Evolutionary conservation across 2,888 invertebrate genomes (phyloP).

Genomic region (Sphinx pinastri): DNA sequence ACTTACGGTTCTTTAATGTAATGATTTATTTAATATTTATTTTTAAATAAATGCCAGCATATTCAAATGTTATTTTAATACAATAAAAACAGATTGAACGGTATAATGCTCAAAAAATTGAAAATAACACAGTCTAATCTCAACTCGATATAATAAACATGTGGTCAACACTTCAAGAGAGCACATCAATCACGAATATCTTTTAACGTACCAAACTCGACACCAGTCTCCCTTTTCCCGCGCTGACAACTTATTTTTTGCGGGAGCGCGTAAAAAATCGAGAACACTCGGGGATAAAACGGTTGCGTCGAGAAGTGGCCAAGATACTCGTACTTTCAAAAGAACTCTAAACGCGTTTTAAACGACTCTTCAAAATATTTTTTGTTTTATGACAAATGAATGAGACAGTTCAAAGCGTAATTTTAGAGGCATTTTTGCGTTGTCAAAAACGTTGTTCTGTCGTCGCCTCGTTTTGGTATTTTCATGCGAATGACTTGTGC

Average conservation of each 20-base stretch:
- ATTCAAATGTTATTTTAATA: too few relatives aligned
- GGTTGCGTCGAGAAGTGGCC: constrained; percentile 19
- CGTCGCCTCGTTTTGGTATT: constrained; percentile 16
- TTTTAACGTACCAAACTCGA: constrained; percentile 13
- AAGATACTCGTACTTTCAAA: constrained; percentile 16
- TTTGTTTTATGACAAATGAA: constrained; percentile 24
- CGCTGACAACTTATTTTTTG: constrained; percentile 21
- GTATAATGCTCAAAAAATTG: background rate
- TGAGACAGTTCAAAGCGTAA: constrained; percentile 20
- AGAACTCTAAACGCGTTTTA: constrained; percentile 20
- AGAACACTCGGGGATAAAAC: constrained; percentile 21
- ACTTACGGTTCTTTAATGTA: too few relatives aligned
- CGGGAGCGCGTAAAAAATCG: constrained; percentile 17
- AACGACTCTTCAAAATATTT: constrained; percentile 16
- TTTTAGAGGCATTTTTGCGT: constrained; percentile 14
- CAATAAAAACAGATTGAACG: too few relatives aligned
- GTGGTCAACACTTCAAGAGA: constrained; percentile 12
- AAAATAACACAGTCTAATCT: too few relatives aligned
- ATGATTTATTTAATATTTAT: too few relatives aligned
- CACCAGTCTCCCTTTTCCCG: background rate
- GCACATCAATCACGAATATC: constrained; percentile 20
- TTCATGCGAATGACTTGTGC: background rate
- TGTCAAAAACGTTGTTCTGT: constrained; percentile 4
- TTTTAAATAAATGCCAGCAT: too few relatives aligned
- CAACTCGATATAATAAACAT: background rate